Evolutionary conservation across 2,113 vertebrate genomes (phyloP), one percentile per base, ranked within the genome.

Genomic region (Centropristis striata): DNA sequence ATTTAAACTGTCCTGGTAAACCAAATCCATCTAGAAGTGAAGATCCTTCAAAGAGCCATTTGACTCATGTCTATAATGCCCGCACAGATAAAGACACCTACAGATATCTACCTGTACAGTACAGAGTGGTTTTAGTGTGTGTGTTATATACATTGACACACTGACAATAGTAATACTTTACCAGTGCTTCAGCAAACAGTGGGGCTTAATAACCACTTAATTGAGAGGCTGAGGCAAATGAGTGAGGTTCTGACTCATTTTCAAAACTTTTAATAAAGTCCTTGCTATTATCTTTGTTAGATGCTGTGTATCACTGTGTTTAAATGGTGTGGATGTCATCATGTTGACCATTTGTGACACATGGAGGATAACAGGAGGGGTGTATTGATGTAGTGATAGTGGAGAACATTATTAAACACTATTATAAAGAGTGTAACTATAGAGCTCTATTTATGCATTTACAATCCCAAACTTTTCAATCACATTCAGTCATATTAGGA

Each of bases 1-100:
- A 25, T 20, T 46, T 18, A 75, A 23, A 55, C 20, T 23, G 39
- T 23, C 50, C 49, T 36, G 25, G 32, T 69, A 32, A 67, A 74
- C 12, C 6, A 15, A 25, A 59, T 36, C n/a, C 23, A 44, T 51
- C 25, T 23, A 11, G n/a, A n/a, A n/a, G n/a, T n/a, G n/a, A n/a
- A n/a, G n/a, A n/a, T n/a, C n/a, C n/a, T 39, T 27, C 20, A 39
- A 49, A 36, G 5, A 58, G 20, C 41, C 16, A 8, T 5, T n/a
- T 21, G 18, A 60, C 15, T 8, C 32, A 15, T 18, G 16, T 49
- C n/a, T 49, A 28, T 37, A 50, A 28, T 25, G 23, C 9, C 23
- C 3, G 39, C 18, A 55, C n/a, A n/a, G n/a, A n/a, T n/a, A n/a
- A n/a, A n/a, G n/a, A n/a, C n/a, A n/a, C n/a, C n/a, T n/a, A n/a